Base-by-base conservation (phyloP, 2,797 vertebrate genomes). In the Parambassis ranga region DNA sequence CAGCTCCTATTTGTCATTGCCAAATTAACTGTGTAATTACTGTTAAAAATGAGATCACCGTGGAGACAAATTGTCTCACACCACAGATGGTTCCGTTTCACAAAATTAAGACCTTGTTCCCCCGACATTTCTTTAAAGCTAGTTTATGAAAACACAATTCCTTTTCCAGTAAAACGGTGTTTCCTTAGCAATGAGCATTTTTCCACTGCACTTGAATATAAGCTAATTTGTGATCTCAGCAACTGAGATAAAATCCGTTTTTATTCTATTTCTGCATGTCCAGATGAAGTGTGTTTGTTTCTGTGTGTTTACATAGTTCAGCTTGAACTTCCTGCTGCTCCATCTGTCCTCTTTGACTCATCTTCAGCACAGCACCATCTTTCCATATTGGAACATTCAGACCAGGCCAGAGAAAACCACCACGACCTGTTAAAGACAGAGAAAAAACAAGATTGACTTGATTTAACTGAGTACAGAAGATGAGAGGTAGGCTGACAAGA, bases 361-460 rank as follows among this genome's bases (percentile, higher is more conserved):
- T 76, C 37, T 10, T 11, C 87, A 92, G 94, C 8, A 91, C 0
- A 1, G 2, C 33, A 5, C 94, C 94, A 4, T 84, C 86, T 80
- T 79, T 93, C 24, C 90, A 0, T n/a, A 98, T 11, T 0, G 94
- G 92, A 15, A 64, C 4, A 47, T 98, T 99, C 19, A 99, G 91
- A 15, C 97, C 97, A 4, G 96, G 97, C 97, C 97, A 99, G 30
- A 99, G 91, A 67, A 93, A 95, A 24, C 97, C 96, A 16, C 77
- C 93, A 6, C 72, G 93, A 52, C 97, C 97, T 99, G 76, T 11
- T 1, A 36, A 30, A 35, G 37, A 55, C 14, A 53, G 0, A 23
- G 3, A 28, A 13, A 6, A 28, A 3, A 16, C 5, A 36, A 2
- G n/a, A n/a, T n/a, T n/a, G n/a, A n/a, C n/a, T n/a, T n/a, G n/a